Conservation (phyloP, 64 coral and sea anemone genomes). For the Stylophora pistillata region DNA sequence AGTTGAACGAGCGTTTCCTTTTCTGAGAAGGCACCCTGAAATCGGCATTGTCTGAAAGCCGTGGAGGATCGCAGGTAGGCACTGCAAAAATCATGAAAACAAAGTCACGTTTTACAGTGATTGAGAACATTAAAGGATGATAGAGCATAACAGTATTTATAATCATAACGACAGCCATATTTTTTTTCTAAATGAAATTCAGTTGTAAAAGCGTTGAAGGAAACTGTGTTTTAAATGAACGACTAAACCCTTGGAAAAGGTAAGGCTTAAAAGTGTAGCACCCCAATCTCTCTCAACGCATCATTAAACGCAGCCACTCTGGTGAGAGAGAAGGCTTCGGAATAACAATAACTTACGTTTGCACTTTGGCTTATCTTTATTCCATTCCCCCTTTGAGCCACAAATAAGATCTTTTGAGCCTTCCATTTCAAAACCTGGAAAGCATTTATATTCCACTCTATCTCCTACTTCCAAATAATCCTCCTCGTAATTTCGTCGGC, state of each 20-base stretch:
- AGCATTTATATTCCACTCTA: conserved; percentile 33
- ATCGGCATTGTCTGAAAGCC: conserved; percentile 9
- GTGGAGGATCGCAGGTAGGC: not conserved
- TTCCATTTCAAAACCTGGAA: conserved; percentile 33
- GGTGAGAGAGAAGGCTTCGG: too few species aligned
- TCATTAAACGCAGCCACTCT: too few species aligned
- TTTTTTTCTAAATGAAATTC: too few species aligned
- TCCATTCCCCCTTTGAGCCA: conserved; percentile 34
- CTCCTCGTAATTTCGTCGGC: not conserved
- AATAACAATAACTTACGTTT: conserved; percentile 30
- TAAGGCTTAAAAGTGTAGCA: too few species aligned
- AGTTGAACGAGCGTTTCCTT: not conserved
- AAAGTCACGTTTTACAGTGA: not conserved
- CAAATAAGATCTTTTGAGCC: not conserved
- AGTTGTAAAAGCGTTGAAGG: too few species aligned
- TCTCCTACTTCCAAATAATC: conserved; percentile 22
- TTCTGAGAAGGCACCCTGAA: not conserved
- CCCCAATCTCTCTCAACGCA: too few species aligned
- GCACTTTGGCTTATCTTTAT: conserved; percentile 27
- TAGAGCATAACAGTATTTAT: too few species aligned
- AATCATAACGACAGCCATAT: too few species aligned
- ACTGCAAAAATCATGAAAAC: not conserved
- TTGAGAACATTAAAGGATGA: too few species aligned
- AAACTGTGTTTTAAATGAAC: too few species aligned
- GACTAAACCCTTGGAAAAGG: too few species aligned